Conservation (phyloP, 1,140 invertebrate species). For the Drosophila simulans region DNA sequence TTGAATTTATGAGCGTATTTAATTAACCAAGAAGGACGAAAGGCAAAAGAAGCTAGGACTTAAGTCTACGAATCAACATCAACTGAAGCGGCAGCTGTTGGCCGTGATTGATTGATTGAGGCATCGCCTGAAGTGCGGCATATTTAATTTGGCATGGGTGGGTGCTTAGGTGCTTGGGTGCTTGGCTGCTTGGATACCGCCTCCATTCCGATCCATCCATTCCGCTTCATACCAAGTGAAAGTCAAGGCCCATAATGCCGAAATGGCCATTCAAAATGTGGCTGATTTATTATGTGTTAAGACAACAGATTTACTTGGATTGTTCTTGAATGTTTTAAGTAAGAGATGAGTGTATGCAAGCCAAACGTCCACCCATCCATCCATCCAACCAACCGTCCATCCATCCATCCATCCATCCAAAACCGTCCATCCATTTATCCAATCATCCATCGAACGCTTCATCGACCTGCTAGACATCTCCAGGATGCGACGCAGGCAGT, state of each 20-base stretch:
- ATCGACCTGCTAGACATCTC: constrained; percentile 5
- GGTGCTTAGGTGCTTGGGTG: too few relatives aligned
- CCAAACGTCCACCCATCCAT: constrained; percentile 17
- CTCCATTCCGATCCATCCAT: not conserved
- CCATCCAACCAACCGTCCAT: constrained; percentile 3
- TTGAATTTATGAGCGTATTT: constrained; percentile 80
- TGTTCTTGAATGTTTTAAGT: constrained; percentile 37
- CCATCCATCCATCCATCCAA: not conserved
- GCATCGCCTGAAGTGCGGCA: constrained; percentile 72
- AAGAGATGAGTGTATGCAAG: constrained; percentile 31
- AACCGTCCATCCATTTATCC: constrained; percentile 1
- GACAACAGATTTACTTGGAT: constrained; percentile 71
- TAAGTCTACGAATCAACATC: constrained; percentile 1
- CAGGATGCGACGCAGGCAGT: constrained; percentile 1
- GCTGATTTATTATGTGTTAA: constrained; percentile 82
- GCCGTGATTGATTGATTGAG: constrained; percentile 78
- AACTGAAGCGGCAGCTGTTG: constrained; percentile 40
- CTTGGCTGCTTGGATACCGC: too few relatives aligned
- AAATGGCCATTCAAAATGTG: constrained; percentile 69
- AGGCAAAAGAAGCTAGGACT: constrained; percentile 14
- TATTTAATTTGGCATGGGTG: constrained; percentile 61
- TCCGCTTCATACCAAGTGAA: constrained; percentile 1
- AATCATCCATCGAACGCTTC: not conserved
- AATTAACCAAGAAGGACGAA: constrained; percentile 57
- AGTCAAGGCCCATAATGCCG: constrained; percentile 33